These are phyloP conservation scores for Drosophila trichaetosa DNA, from an alignment of 2,888 invertebrate species.

Conservation along the genomic window DNA sequence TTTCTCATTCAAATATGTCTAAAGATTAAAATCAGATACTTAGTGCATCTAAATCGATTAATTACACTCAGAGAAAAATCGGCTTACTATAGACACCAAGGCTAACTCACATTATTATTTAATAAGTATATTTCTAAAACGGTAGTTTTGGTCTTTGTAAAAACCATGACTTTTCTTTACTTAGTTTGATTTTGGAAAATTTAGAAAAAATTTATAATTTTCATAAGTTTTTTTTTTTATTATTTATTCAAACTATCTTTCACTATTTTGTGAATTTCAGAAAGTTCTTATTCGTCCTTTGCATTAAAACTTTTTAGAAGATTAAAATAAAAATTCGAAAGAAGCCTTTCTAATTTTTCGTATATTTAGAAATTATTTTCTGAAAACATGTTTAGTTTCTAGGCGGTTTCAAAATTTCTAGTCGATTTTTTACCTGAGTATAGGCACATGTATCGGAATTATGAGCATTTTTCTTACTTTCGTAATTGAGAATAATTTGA, in stretches of 20 bases:
- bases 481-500: conserved; percentile 3
- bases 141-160: no score
- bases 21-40: neutral
- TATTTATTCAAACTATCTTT: neutral
- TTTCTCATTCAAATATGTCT: neutral
- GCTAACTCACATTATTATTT: neutral
- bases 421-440: neutral
- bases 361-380: no score
- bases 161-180: neutral
- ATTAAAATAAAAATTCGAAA: neutral
- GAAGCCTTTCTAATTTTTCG: neutral
- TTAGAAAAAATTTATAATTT: neutral
- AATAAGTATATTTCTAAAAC: neutral
- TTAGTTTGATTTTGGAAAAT: neutral
- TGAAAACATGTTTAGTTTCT: neutral
- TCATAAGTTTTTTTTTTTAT: no score
- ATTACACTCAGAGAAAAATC: neutral
- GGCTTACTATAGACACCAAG: neutral
- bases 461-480: conserved; percentile 1
- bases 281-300: neutral
- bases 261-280: neutral
- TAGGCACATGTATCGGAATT: conserved; percentile 8
- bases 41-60: neutral
- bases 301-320: neutral
- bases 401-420: neutral